Conservation (phyloP, 2,888 invertebrate genomes). For the Stramonita haemastoma region DNA sequence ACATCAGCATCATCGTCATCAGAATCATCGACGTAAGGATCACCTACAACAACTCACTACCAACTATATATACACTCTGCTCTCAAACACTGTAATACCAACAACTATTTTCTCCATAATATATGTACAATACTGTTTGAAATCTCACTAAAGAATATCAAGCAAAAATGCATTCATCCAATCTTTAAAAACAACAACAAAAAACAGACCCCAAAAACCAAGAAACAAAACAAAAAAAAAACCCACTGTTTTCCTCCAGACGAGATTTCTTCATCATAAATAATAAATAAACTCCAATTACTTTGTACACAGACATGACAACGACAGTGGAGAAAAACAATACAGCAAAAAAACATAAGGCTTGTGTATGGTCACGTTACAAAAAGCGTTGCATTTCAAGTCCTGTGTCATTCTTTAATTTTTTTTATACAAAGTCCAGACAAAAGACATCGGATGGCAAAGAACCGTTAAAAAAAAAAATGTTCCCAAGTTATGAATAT, state of each 20-base stretch:
- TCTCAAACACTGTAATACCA: neutral
- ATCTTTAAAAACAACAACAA: neutral
- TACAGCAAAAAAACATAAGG: too few species aligned
- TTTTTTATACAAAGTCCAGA: too few species aligned
- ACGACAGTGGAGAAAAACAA: too few species aligned
- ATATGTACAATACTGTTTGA: neutral
- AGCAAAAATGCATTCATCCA: neutral
- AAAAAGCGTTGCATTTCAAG: too few species aligned
- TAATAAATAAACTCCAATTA: neutral
- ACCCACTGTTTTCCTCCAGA: neutral
- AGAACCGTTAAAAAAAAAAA: too few species aligned
- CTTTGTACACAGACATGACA: too few species aligned
- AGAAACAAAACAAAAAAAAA: neutral
- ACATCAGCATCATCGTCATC: conserved; percentile 13
- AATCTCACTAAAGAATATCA: neutral
- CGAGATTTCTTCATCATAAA: neutral
- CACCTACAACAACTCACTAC: neutral
- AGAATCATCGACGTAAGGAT: neutral
- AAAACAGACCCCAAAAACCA: neutral
- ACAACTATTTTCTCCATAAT: neutral
- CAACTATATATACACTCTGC: conserved; percentile 1
- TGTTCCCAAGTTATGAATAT: too few species aligned
- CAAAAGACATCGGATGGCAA: too few species aligned
- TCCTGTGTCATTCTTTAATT: too few species aligned
- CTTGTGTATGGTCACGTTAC: too few species aligned